Evolutionary conservation across 2,888 invertebrate species (phyloP).

Genomic region (Polydrusus cervinus): DNA sequence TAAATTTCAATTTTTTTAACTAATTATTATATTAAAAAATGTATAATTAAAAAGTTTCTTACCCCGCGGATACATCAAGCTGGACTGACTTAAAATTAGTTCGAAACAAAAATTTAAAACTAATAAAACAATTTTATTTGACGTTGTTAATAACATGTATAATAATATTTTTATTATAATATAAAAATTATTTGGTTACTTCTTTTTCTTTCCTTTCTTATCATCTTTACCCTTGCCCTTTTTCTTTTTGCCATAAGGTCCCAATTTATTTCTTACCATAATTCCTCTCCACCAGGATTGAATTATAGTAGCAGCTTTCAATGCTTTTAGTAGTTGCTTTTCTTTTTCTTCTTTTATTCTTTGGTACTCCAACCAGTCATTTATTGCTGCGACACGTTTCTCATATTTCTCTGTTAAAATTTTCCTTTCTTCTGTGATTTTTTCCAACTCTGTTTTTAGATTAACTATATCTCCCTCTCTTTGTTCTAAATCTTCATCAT

Average conservation of each 20-base stretch:
- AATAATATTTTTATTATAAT: not conserved
- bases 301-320: slow-evolving; percentile 61
- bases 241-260: slow-evolving; percentile 61
- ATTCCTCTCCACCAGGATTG: slow-evolving; percentile 65
- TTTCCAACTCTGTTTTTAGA: slow-evolving; percentile 59
- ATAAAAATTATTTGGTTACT: slow-evolving; percentile 25
- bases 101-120: too few species aligned
- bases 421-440: slow-evolving; percentile 57
- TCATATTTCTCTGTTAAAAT: slow-evolving; percentile 57
- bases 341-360: slow-evolving; percentile 57
- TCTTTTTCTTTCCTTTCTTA: slow-evolving; percentile 48
- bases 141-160: not conserved
- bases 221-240: slow-evolving; percentile 56
- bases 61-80: too few species aligned
- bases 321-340: slow-evolving; percentile 48
- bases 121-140: not conserved
- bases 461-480: slow-evolving; percentile 60
- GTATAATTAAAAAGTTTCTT: too few species aligned
- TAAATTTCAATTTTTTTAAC: too few species aligned
- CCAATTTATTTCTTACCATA: slow-evolving; percentile 62
- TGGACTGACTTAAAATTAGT: too few species aligned
- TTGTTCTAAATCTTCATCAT: slow-evolving; percentile 63
- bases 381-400: slow-evolving; percentile 59
- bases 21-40: too few species aligned
- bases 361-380: slow-evolving; percentile 61